These are phyloP conservation scores for Numida meleagris DNA, from an alignment of 2,113 vertebrate genomes.

Conservation along the genomic window DNA sequence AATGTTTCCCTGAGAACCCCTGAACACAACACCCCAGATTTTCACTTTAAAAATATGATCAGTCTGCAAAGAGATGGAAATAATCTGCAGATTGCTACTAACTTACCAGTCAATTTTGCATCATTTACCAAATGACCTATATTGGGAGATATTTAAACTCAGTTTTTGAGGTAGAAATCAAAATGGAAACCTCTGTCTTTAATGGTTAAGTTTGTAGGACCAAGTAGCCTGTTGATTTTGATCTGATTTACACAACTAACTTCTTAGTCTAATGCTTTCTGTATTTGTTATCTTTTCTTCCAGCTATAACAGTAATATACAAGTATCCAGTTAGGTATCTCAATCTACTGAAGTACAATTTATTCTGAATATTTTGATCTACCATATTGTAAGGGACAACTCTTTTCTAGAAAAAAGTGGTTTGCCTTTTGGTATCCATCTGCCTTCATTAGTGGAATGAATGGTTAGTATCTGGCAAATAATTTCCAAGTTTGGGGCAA, in stretches of 20 bases:
- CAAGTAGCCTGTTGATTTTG: not conserved
- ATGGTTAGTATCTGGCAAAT: not conserved
- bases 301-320: not conserved
- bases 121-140: conserved; percentile 39
- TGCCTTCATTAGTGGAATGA: not conserved
- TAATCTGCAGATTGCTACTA: conserved; percentile 22
- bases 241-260: not conserved
- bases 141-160: conserved; percentile 30
- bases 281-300: not conserved
- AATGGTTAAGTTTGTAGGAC: conserved; percentile 21
- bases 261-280: not conserved
- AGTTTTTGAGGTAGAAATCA: not conserved
- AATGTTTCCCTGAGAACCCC: conserved; percentile 56
- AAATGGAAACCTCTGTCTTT: not conserved
- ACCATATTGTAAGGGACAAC: not conserved
- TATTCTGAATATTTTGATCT: not conserved
- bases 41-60: conserved; percentile 53
- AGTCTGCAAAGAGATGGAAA: conserved; percentile 18
- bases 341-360: not conserved
- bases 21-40: conserved; percentile 65
- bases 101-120: conserved; percentile 38
- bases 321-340: not conserved
- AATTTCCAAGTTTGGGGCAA: conserved; percentile 1
- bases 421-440: not conserved
- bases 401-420: not conserved